Evolutionary conservation across 2,113 vertebrate genomes (phyloP).

Genomic region (Xiphophorus couchianus): DNA sequence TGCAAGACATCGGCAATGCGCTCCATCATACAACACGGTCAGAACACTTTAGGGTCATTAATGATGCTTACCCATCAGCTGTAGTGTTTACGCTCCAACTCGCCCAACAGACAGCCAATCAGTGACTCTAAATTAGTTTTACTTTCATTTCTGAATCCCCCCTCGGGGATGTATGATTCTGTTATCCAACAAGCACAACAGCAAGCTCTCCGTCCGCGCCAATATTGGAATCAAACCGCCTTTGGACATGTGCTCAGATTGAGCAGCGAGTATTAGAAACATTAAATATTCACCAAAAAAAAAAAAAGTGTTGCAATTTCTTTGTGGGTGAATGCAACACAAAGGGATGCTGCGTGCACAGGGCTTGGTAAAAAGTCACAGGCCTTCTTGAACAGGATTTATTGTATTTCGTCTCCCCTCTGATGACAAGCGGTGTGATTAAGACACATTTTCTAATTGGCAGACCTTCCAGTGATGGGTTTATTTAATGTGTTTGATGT

Average conservation of each 20-base stretch:
- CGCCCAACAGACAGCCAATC: slow-evolving; percentile 67
- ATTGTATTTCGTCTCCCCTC: slow-evolving; percentile 14
- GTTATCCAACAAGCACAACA: slow-evolving; percentile 61
- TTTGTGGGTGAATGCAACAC: slow-evolving; percentile 20
- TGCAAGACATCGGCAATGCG: slow-evolving; percentile 42
- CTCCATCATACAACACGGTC: slow-evolving; percentile 52
- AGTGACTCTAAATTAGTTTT: slow-evolving; percentile 71
- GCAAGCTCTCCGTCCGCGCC: slow-evolving; percentile 42
- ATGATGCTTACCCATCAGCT: slow-evolving; percentile 70
- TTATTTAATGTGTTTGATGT: slow-evolving; percentile 59
- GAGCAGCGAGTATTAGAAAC: slow-evolving; percentile 5
- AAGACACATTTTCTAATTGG: slow-evolving; percentile 42
- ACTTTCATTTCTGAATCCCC: slow-evolving; percentile 69
- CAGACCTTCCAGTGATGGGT: slow-evolving; percentile 28
- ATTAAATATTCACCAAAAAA: slow-evolving; percentile 18
- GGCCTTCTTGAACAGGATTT: neutral
- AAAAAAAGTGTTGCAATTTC: slow-evolving; percentile 23
- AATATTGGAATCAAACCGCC: slow-evolving; percentile 47
- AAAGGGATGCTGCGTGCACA: neutral
- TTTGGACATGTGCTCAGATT: slow-evolving; percentile 38
- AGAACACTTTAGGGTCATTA: slow-evolving; percentile 67
- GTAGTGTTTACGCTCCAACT: slow-evolving; percentile 66
- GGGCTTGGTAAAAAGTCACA: slow-evolving; percentile 1
- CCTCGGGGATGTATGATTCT: slow-evolving; percentile 68
- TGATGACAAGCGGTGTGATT: slow-evolving; percentile 48